Evolutionary conservation across 2,113 vertebrate genomes (phyloP), one percentile per base, ranked within the genome.

Genomic region (Scomber colias): DNA sequence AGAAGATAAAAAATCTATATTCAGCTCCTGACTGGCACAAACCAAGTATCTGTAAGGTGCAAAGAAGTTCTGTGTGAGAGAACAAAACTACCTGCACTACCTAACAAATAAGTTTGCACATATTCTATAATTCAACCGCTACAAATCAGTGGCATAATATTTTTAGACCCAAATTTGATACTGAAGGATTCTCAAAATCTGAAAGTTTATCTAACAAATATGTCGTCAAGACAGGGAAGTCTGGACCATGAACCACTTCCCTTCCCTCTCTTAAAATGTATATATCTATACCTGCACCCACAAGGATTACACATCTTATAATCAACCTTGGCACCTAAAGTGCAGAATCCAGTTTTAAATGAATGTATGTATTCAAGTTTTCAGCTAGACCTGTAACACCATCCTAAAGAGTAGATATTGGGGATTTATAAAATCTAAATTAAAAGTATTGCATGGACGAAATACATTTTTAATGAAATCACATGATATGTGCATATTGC

Each of bases 401-500:
- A 69, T 50, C 55, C 51, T 80, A 19, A 11, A 50, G 44, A 49
- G 50, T 15, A 50, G 19, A 54, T 24, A 35, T 67, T 12, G 11
- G 1, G 54, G 53, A 71, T 78, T 64, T 49, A 80, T 31, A 5
- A 76, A 67, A 81, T 71, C 44, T 35, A 17, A 67, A 65, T 77
- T 24, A 78, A 73, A 1, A 64, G n/a, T 40, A 54, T 1, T 67
- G 56, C 44, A 0, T 11, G 24, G 61, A 59, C 56, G 76, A 71
- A 57, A n/a, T 44, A 16, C 62, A 2, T 31, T 16, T 74, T 86
- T 30, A 79, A 82, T 70, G 21, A 62, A 70, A 70, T 71, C 27
- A 81, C 59, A 48, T 64, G 13, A 27, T 46, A n/a, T 11, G 27
- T 45, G 16, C 40, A 66, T 46, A 64, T 46, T 51, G 19, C 17